These are phyloP conservation scores for Rhinoraja longicauda DNA, from an alignment of 2,797 vertebrate species.

Conservation along the genomic window DNA sequence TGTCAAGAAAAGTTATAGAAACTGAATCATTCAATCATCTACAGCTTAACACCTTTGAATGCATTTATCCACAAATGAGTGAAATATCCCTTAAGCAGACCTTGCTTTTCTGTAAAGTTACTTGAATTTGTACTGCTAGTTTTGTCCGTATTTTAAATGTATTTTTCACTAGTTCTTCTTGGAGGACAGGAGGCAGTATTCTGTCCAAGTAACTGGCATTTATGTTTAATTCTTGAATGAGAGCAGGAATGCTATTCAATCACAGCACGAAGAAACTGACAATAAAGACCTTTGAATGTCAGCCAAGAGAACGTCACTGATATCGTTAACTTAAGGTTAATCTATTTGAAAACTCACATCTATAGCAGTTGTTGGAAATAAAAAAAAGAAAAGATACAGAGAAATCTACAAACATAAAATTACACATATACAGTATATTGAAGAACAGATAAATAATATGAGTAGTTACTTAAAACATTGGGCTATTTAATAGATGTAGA, in stretches of 20 bases:
- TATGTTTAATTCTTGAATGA: not conserved
- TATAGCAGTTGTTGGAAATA: not conserved
- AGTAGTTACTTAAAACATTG: not conserved
- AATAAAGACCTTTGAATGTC: not conserved
- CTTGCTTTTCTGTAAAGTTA: not conserved
- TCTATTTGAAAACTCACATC: not conserved
- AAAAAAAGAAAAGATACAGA: not conserved
- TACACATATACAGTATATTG: not conserved
- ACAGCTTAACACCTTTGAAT: not conserved
- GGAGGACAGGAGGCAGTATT: not conserved
- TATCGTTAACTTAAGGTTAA: not conserved
- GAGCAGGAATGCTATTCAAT: not conserved
- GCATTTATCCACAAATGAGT: not conserved
- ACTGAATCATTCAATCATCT: not conserved
- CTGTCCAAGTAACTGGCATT: not conserved
- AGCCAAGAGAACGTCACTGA: not conserved
- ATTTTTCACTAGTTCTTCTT: not conserved
- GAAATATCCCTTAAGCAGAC: not conserved
- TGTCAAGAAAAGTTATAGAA: not conserved
- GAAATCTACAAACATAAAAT: not conserved
- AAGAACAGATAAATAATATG: not conserved
- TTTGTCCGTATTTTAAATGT: not conserved
- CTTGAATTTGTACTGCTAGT: slow-evolving; percentile 9
- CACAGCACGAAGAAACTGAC: not conserved
- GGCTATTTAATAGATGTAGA: not conserved